Conservation (phyloP, 1,140 invertebrate species). For the Hermetia illucens region DNA sequence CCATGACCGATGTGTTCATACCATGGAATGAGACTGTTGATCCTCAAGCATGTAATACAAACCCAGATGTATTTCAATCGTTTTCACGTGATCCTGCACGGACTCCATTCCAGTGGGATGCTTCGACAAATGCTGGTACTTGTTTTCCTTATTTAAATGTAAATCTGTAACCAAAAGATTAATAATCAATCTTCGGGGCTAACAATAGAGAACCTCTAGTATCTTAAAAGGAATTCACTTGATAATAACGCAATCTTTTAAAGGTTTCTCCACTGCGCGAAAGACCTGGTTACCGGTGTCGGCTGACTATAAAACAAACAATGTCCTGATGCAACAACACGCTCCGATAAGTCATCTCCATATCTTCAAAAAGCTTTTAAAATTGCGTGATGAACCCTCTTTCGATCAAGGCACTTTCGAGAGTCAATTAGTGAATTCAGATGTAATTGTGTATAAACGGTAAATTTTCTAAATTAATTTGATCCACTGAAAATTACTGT, state of each 20-base stretch:
- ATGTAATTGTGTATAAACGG: too few relatives aligned
- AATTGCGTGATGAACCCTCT: background rate
- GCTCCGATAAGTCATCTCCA: conserved; percentile 32
- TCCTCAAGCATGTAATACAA: conserved; percentile 18
- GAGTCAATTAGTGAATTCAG: too few relatives aligned
- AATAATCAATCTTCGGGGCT: too few relatives aligned
- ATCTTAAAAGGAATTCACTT: too few relatives aligned
- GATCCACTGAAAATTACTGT: too few relatives aligned
- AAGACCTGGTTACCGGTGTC: conserved; percentile 50
- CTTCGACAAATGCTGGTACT: conserved; percentile 31
- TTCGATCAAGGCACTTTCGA: too few relatives aligned
- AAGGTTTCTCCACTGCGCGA: conserved; percentile 32
- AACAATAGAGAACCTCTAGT: too few relatives aligned
- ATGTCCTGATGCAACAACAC: conserved; percentile 30
- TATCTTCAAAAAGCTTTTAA: conserved; percentile 12
- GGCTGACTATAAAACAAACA: conserved; percentile 37
- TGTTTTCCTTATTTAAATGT: background rate
- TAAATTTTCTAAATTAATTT: too few relatives aligned
- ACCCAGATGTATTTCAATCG: conserved; percentile 15
- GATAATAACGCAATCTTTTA: too few relatives aligned
- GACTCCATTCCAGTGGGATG: conserved; percentile 48
- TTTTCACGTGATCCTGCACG: conserved; percentile 37
- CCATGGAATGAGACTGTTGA: conserved; percentile 30
- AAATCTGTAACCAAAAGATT: too few relatives aligned
- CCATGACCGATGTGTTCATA: conserved; percentile 11